Base-by-base conservation (phyloP, 2,888 invertebrate species). In the Lucinisca nassula region DNA sequence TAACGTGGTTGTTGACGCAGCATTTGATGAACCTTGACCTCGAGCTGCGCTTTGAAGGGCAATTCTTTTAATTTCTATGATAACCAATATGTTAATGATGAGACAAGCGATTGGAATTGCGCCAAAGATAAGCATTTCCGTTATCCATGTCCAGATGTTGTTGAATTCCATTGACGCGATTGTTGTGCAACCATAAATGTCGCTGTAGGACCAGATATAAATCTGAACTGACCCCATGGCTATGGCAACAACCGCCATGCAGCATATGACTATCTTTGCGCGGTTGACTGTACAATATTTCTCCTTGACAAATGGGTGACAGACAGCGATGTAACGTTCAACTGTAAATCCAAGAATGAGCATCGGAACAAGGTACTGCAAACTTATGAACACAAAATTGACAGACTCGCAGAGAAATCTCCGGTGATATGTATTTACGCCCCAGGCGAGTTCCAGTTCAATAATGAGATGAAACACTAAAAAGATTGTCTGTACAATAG, bases 301-400 rank as follows among this genome's bases (percentile, higher is more conserved):
- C 76, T 95, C 94, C 77, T 95, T 95, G 38, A 92, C 85, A 88
- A 95, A 96, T 0, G 95, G 95, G 75, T 94, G 94, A 80, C 95
- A 95, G 12, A 95, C 93, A 10, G 96, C 96, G 51, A 96, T 95
- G 89, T 95, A 96, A 4, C 96, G 86, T 79, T 96, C 96, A 24
- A 96, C 94, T 0, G 96, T 96, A 78, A 96, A 96, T 4, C 95
- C 95, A 10, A 96, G 90, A 0, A 96, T 96, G 0, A 96, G 90
- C 55, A 96, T 87, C 0, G 96, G 96, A 0, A 95, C 95, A 51
- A 95, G 87, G 87, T 95, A 96, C 85, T 96, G 96, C 2, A 94
- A 94, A 0, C 93, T 91, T 55, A 93, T 90, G 79, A 93, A 93
- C 12, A 95, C 49, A 27, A 95, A 89, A 89, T 94, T 94, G 85